A percentile compares a stretch with the other conserved stretches of the same genome.
Evolutionary conservation across 2,113 vertebrate genomes (phyloP).

Genomic region (Glaucidium brasilianum): DNA sequence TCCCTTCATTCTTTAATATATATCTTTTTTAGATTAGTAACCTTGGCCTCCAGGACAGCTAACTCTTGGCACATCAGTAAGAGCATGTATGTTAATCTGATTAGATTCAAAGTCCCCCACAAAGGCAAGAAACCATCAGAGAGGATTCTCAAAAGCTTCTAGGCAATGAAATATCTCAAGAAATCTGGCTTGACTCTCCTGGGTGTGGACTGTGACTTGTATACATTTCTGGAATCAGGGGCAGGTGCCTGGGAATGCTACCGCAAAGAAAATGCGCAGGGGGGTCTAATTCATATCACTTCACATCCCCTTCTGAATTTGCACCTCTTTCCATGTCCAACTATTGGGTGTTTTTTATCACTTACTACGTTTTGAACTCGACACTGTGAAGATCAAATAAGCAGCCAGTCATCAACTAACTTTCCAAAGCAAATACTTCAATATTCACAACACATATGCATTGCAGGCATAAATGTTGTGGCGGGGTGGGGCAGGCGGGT

Average conservation of each 20-base stretch:
- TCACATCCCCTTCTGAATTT: conserved; percentile 11
- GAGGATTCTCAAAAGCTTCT: neutral
- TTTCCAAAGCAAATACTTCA: conserved; percentile 17
- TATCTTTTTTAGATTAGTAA: neutral
- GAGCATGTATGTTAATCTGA: neutral
- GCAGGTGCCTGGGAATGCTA: conserved; percentile 16
- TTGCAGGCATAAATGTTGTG: neutral
- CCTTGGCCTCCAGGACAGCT: neutral
- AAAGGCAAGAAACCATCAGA: neutral
- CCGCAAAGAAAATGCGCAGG: neutral
- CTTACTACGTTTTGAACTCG: neutral
- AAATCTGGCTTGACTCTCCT: neutral
- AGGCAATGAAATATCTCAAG: neutral
- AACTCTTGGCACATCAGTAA: neutral
- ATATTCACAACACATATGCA: conserved; percentile 33
- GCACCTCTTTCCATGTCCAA: neutral
- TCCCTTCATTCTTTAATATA: neutral
- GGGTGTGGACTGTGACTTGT: neutral
- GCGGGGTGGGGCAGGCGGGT: too few relatives aligned
- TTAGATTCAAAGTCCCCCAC: neutral
- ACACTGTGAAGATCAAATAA: conserved; percentile 44
- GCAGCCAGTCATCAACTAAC: conserved; percentile 27
- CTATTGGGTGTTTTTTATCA: neutral
- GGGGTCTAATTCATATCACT: neutral
- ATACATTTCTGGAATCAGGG: neutral